Base-by-base conservation (phyloP, 2,797 vertebrate species). In the Parauchenoglanis ngamensis region DNA sequence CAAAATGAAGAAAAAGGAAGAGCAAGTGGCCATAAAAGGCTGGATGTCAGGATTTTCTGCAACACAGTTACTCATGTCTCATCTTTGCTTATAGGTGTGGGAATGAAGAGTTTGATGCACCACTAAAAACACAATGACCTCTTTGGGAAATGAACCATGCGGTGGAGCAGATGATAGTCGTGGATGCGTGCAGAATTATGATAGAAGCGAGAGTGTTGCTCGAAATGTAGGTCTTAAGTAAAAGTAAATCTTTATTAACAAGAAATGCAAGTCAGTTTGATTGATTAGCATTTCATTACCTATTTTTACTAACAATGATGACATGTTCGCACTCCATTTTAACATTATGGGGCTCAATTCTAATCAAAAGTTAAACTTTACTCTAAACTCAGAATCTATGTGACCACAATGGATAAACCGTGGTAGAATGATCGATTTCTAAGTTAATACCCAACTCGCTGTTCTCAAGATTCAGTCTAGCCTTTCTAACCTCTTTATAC, bases 101-200 rank as follows among this genome's bases (percentile, higher is more conserved):
- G 84, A 15, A 54, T 84, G 21, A 59, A 25, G 40, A 87, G 81
- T 87, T 87, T 90, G 85, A 86, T 78, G 75, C 78, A 77, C 84
- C 19, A 70, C 44, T 72, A 79, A 35, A 89, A 88, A 40, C 44
- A 86, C 65, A 88, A 87, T 89, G 87, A 91, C 89, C 87, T 91
- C 83, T 90, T 88, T 90, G 84, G 88, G 86, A 93, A 93, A 92
- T 92, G 87, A 92, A 83, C 88, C 83, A 80, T 90, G 85, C 54
- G 83, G 79, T 68, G n/a, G 85, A 86, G 44, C 83, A 89, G 81
- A 87, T 91, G 87, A 89, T 83, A 81, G 87, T 82, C 76, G 49
- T 44, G 75, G 28, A 73, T 86, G 61, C 44, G 12, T 52, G 56
- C 88, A 86, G 75, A 83, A 91, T 91, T 76, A 88, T 89, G 87